phyloP scores from a whole-genome alignment of 2,113 vertebrate species.

The Ageneiosus marmoratus region DNA sequence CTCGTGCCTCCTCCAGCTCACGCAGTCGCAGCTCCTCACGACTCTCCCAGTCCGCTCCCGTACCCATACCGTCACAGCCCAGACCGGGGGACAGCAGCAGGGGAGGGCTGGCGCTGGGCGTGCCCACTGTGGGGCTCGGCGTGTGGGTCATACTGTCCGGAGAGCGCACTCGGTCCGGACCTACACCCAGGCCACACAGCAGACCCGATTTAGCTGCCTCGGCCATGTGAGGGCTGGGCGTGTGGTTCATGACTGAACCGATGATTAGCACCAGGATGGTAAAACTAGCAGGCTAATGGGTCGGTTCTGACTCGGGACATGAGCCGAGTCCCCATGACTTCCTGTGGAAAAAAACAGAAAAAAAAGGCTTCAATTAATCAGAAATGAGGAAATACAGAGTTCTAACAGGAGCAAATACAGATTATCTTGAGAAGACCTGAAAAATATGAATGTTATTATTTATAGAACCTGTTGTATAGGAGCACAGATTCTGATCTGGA shows the following conservation, averaged over 20 bases:
- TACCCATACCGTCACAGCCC: conserved; percentile 66
- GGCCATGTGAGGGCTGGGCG: conserved; percentile 74
- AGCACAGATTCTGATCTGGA: no score
- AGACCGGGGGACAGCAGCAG: conserved; percentile 75
- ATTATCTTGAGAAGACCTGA: no score
- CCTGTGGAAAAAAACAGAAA: conserved; percentile 41
- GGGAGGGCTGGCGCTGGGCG: conserved; percentile 82
- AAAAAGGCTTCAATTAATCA: not conserved
- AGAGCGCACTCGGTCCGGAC: conserved; percentile 79
- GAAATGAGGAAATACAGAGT: not conserved
- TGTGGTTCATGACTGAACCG: conserved; percentile 75
- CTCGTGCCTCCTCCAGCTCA: conserved; percentile 92
- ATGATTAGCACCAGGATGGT: conserved; percentile 26
- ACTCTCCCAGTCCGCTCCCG: conserved; percentile 88
- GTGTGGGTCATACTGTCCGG: conserved; percentile 80
- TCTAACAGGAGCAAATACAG: no score
- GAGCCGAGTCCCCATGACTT: conserved; percentile 26
- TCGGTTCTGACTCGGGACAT: conserved; percentile 2
- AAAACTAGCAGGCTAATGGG: conserved; percentile 27
- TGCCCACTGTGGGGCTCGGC: conserved; percentile 83
- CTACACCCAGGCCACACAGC: conserved; percentile 81
- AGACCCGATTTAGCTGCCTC: conserved; percentile 71
- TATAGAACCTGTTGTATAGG: no score
- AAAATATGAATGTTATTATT: no score
- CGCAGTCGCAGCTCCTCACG: conserved; percentile 90